Evolutionary conservation across 2,113 vertebrate species (phyloP), one percentile per base, ranked within the genome.

Genomic region (Abramis brama): DNA sequence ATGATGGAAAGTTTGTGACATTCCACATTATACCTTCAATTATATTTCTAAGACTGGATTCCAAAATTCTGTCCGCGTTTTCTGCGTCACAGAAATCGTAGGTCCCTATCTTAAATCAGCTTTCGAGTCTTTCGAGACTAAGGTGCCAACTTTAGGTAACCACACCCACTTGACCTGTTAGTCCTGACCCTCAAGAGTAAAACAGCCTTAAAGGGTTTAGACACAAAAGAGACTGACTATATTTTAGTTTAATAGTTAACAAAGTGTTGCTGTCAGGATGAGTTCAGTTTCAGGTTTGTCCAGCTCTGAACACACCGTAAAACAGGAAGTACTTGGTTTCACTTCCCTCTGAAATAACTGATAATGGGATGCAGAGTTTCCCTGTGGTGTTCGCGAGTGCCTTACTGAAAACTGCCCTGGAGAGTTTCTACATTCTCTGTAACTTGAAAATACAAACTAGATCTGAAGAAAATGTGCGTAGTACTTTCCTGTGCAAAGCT

Each of bases 271-370:
- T 76, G 75, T 33, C 39, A 62, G 23, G 13, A 3, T 1, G 25
- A 57, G 52, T 79, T 36, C 30, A 81, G 12, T 7, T 60, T 80
- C 25, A 81, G 6, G n/a, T 60, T 81, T 45, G n/a, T 64, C 85
- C 4, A 86, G 10, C 66, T 78, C 30, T 59, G 27, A 77, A 39
- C 55, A 70, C 17, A 33, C 43, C n/a, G 6, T 71, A 86, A 87
- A 89, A 90, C 59, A 86, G 88, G 88, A 89, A 87, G 86, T 64
- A 62, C 52, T 57, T 3, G 36, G 79, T 90, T 88, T 89, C 80
- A 86, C 76, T 88, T 90, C 90, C 82, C 64, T 71, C 43, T 84
- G 59, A 45, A 82, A 64, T 12, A 52, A 74, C 71, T 74, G 79
- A 82, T 78, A 82, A 83, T 45, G 39, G 9, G 55, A 86, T 89